A percentile compares a stretch with the other conserved stretches of the same genome.
Evolutionary conservation across 2,113 vertebrate species (phyloP).

Genomic region (Varanus komodoensis): DNA sequence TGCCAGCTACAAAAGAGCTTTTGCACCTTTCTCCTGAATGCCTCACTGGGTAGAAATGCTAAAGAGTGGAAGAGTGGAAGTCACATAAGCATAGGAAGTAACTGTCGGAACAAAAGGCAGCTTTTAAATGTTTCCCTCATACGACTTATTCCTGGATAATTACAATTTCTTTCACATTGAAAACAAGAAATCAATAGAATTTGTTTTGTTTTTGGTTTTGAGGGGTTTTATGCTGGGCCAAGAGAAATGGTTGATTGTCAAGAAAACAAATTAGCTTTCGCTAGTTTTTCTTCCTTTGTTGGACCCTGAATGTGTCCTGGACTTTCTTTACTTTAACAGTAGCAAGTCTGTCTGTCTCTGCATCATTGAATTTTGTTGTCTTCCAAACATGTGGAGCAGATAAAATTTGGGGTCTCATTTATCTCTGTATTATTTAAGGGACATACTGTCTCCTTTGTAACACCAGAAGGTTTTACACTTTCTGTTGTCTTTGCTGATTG

Average conservation of each 20-base stretch:
- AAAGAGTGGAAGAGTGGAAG: background rate
- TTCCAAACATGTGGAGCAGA: slow-evolving; percentile 61
- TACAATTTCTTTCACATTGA: slow-evolving; percentile 38
- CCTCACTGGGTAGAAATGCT: accelerated
- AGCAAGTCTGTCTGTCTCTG: slow-evolving; percentile 13
- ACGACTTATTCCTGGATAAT: background rate
- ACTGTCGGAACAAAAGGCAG: background rate
- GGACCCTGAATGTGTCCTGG: slow-evolving; percentile 36
- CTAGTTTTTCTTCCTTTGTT: slow-evolving; percentile 35
- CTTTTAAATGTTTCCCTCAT: slow-evolving; percentile 23
- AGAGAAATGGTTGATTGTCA: slow-evolving; percentile 65
- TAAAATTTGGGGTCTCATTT: slow-evolving; percentile 49
- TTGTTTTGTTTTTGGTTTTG: background rate
- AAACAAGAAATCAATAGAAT: slow-evolving; percentile 51
- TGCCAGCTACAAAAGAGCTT: accelerated
- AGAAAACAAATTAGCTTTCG: slow-evolving; percentile 57
- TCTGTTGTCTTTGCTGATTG: background rate
- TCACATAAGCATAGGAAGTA: background rate
- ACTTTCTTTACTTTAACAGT: slow-evolving; percentile 41
- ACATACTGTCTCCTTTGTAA: slow-evolving; percentile 42
- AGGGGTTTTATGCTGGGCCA: slow-evolving; percentile 35
- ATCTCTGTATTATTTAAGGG: slow-evolving; percentile 40
- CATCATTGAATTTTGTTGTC: slow-evolving; percentile 38
- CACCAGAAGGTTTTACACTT: background rate
- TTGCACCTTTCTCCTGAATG: accelerated